phyloP scores from a whole-genome alignment of 2,888 invertebrate genomes.

The Calliopum simillimum region DNA sequence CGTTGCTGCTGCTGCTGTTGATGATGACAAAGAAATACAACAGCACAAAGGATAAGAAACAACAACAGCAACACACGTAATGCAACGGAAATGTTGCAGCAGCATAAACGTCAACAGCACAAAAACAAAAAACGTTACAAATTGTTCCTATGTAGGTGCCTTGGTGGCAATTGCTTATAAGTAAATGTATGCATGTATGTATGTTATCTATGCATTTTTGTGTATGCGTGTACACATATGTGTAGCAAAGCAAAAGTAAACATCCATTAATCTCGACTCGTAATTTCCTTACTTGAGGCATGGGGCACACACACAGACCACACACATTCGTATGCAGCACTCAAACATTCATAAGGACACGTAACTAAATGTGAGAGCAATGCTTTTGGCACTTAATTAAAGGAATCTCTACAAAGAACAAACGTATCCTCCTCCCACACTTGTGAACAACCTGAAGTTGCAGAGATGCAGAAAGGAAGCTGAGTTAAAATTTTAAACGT shows the following conservation, averaged over 20 bases:
- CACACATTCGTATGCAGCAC: constrained; percentile 9
- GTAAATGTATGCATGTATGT: constrained; percentile 12
- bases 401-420: constrained; percentile 39
- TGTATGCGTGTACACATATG: constrained; percentile 7
- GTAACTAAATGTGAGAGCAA: constrained; percentile 38
- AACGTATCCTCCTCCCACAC: not conserved
- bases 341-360: constrained; percentile 26
- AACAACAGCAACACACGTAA: not conserved
- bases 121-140: not conserved
- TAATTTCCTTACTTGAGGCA: constrained; percentile 63
- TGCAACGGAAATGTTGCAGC: constrained; percentile 48
- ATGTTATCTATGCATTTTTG: too few species aligned
- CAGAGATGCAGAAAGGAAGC: constrained; percentile 19
- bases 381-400: constrained; percentile 59
- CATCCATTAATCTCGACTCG: constrained; percentile 63
- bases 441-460: not conserved
- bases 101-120: constrained; percentile 19
- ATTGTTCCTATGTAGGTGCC: constrained; percentile 12
- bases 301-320: not conserved
- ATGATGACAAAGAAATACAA: constrained; percentile 40
- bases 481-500: constrained; percentile 20
- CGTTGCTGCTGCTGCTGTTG: not conserved
- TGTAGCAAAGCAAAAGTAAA: constrained; percentile 41
- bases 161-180: constrained; percentile 1
- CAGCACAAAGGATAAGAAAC: constrained; percentile 30